phyloP scores from a whole-genome alignment of 1,140 invertebrate species.

The Hypothenemus hampei region DNA sequence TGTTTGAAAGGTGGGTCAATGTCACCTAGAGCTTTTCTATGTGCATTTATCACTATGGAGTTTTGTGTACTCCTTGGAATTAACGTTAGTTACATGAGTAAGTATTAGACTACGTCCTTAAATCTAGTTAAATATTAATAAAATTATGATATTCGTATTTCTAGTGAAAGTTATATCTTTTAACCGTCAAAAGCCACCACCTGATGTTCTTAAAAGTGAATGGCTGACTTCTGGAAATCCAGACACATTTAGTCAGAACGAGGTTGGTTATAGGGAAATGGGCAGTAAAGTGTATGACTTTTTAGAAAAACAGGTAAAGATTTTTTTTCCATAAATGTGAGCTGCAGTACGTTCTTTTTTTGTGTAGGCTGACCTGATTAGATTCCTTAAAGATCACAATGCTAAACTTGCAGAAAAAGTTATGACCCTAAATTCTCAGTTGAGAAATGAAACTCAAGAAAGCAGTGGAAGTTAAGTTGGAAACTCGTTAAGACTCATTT shows the following conservation, averaged over 20 bases:
- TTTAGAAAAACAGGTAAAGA: constrained; percentile 57
- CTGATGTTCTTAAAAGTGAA: constrained; percentile 55
- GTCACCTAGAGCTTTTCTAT: constrained; percentile 55
- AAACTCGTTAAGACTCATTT: no score
- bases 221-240: constrained; percentile 51
- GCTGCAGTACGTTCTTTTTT: background rate
- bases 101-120: constrained; percentile 36
- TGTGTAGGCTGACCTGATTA: constrained; percentile 48
- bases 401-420: constrained; percentile 48
- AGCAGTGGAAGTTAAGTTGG: no score
- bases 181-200: constrained; percentile 51
- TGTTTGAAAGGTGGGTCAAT: constrained; percentile 53
- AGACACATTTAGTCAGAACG: constrained; percentile 49
- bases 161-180: constrained; percentile 55
- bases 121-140: no score
- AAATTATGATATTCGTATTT: constrained; percentile 19
- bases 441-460: constrained; percentile 27
- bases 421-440: constrained; percentile 44
- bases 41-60: constrained; percentile 53
- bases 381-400: constrained; percentile 50
- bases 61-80: constrained; percentile 51
- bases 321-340: background rate
- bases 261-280: constrained; percentile 54
- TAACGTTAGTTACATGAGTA: constrained; percentile 57
- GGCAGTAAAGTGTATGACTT: constrained; percentile 56